Evolutionary conservation across 2,113 vertebrate species (phyloP), one percentile per base, ranked within the genome.

Genomic region (Peucedramus taeniatus): DNA sequence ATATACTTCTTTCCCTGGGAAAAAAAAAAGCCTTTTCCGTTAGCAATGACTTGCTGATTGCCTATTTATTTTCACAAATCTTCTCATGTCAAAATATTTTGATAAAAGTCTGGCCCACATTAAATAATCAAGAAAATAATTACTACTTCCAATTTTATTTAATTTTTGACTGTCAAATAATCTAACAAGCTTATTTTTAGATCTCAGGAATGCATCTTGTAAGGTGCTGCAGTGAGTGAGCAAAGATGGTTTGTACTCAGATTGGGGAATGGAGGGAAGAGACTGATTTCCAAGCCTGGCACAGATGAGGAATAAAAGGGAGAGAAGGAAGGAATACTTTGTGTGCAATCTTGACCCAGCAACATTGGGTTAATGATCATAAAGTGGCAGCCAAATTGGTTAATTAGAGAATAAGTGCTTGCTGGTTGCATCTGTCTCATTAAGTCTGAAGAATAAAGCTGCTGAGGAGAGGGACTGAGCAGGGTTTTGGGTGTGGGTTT

Each of bases 71-170:
- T 97, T 96, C 96, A 88, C 95, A 96, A 90, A 96, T 94, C 85
- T 95, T 94, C 68, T 78, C 47, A 2, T 92, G 95, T 96, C 95
- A 96, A 96, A 97, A 96, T 96, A 97, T 96, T 96, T 97, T 96
- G 94, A 96, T 96, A 96, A 96, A 96, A 96, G 83, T 95, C 96
- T 95, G 93, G 76, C 79, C 90, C 17, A 0, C 56, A 94, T 96
- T 96, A 97, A 97, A 93, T 97, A 97, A 97, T 96, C 93, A 95
- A 75, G 94, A 94, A 93, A 97, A 96, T 96, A 96, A 96, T 96
- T 96, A 81, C 94, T 81, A 66, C 92, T 96, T 95, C 90, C 95
- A 96, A 95, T 97, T 96, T 95, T 42, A 57, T 83, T 93, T 95
- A 93, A 94, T 95, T 96, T 94, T 83, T 83, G 85, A 93, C 93